Evolutionary conservation across 2,797 vertebrate genomes (phyloP), one percentile per base, ranked within the genome.

Genomic region (Denticeps clupeoides): DNA sequence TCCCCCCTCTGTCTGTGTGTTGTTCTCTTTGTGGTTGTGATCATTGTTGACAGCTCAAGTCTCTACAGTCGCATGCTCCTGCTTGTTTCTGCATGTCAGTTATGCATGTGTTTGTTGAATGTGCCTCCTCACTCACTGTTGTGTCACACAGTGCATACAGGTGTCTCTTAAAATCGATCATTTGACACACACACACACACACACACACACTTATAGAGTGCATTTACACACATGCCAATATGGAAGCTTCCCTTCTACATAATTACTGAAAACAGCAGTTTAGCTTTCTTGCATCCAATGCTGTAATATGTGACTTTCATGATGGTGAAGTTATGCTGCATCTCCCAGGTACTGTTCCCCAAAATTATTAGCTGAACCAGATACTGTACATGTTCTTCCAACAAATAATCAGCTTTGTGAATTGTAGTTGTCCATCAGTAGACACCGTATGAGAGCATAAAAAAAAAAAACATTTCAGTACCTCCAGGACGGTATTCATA

Each of bases 71-170:
- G 45, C 51, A 32, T 45, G 2, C 25, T 24, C 24, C 25, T 25
- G 24, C 44, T 59, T 29, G 51, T 47, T 44, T 42, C 26, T 58
- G 71, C 63, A 67, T 67, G 70, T 25, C 9, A 44, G 60, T 51
- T 49, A 9, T 56, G 62, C 67, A 65, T 64, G 64, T 24, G 7
- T 62, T 41, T 41, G 16, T 68, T 41, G 52, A 64, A 42, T 57
- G 58, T 53, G 13, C 38, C 44, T 24, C 43, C 52, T 59, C 45
- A 58, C 49, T 54, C 25, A 60, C 52, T 40, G 25, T 54, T 45
- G 24, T 48, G 12, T 51, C 27, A 51, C 40, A 53, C 45, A 28
- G n/a, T 47, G 9, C 38, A 3, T 2, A 15, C 24, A 18, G 26
- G 22, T 33, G 19, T 3, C 28, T 59, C 27, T 44, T 26, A 33